Evolutionary conservation across 2,888 invertebrate species (phyloP), one percentile per base, ranked within the genome.

Genomic region (Ypsolopha sequella): DNA sequence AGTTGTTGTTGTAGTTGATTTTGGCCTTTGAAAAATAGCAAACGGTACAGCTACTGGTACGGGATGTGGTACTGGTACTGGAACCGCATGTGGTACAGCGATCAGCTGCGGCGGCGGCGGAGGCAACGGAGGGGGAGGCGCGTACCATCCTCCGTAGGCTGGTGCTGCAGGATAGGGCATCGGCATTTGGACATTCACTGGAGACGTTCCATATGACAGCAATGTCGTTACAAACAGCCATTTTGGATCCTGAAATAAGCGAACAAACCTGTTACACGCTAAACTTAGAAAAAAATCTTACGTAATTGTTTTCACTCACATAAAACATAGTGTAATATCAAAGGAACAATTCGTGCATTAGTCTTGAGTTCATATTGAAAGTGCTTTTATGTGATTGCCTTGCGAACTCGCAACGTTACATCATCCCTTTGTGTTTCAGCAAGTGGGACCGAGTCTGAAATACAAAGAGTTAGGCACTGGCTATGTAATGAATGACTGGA

Each of bases 91-190:
- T 14, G 48, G 34, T 7, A 41, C 2, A 11, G 41, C 35, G 35
- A 45, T 24, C 46, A 34, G 1, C 11, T 24, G 33, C 24, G 60
- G 55, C 11, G 51, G 51, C 7, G 56, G 56, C 24, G 53, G 52
- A 52, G 57, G 54, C 24, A 53, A 48, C 38, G 57, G 45, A 9
- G 56, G 56, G 43, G 52, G 53, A 36, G 8, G 0, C 48, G 39
- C 3, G 46, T 41, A 52, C 49, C 24, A 43, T 50, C 2, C 9
- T 39, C 10, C 39, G 4, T 3, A 24, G 24, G 24, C 24, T 24
- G 24, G 24, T 24, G 24, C 24, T 24, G 24, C 39, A 3, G 39
- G 39, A 39, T 39, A 39, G 3, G 56, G 58, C 45, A 57, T 51
- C 51, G 58, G 57, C 33, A 51, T 51, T 13, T 50, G 53, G 35